Evolutionary conservation across 2,797 vertebrate species (phyloP).

Genomic region (Sarcophilus harrisii): DNA sequence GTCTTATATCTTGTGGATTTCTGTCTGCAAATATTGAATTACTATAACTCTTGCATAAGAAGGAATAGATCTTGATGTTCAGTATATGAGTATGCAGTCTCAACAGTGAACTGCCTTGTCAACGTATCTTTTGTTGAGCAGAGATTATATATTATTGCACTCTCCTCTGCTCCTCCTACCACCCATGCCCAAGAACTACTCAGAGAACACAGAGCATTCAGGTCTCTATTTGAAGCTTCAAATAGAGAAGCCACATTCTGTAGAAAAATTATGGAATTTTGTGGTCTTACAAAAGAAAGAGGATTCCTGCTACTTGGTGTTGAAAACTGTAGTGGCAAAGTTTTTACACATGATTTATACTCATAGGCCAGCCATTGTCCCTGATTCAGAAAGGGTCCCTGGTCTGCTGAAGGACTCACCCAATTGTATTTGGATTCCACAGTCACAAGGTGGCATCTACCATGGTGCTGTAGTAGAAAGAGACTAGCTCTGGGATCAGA

Average conservation of each 20-base stretch:
- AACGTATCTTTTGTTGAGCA: not conserved
- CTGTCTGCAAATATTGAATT: not conserved
- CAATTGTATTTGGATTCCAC: not conserved
- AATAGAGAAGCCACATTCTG: not conserved
- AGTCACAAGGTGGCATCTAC: not conserved
- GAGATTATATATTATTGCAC: not conserved
- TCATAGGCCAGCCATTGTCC: not conserved
- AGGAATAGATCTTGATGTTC: not conserved
- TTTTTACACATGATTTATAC: not conserved
- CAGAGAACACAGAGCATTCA: not conserved
- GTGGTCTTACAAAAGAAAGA: not conserved
- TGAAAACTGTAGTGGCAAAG: not conserved
- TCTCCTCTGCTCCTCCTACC: too few species aligned
- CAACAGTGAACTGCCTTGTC: not conserved
- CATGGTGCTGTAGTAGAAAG: too few species aligned
- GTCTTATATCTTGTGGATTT: not conserved
- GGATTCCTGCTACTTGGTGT: slow-evolving; percentile 9
- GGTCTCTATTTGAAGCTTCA: not conserved
- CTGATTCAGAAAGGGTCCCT: not conserved
- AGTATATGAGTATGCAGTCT: not conserved
- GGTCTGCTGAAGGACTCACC: not conserved
- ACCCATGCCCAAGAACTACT: not conserved
- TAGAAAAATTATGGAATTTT: not conserved
- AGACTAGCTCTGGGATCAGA: not conserved
- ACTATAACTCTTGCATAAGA: not conserved